phyloP scores from a whole-genome alignment of 1,140 invertebrate species.

The Apolygus lucorum region DNA sequence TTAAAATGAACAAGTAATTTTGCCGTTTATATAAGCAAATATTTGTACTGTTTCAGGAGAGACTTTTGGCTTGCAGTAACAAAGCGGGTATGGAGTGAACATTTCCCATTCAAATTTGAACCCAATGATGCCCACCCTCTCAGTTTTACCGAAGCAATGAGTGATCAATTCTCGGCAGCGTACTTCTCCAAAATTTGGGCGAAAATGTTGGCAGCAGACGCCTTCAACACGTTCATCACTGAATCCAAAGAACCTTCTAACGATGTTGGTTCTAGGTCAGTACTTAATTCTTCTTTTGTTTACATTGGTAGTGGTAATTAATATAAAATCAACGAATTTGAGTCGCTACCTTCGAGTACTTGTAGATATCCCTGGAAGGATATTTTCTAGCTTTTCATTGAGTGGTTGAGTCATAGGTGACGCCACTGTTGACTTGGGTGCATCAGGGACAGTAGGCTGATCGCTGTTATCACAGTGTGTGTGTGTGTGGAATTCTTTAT shows the following conservation, averaged over 20 bases:
- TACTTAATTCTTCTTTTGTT: background rate
- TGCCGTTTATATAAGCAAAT: no score
- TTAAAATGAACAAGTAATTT: no score
- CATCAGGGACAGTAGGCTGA: no score
- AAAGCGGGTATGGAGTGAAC: slow-evolving; percentile 63
- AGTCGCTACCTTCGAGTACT: no score
- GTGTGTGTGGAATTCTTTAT: no score
- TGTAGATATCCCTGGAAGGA: no score
- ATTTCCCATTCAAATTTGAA: slow-evolving; percentile 57
- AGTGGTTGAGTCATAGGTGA: no score
- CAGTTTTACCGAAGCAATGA: slow-evolving; percentile 64
- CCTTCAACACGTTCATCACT: slow-evolving; percentile 75
- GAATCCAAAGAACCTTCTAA: slow-evolving; percentile 37
- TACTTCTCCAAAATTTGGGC: slow-evolving; percentile 69
- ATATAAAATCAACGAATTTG: background rate
- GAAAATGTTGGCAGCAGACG: slow-evolving; percentile 80
- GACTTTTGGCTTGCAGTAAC: slow-evolving; percentile 74
- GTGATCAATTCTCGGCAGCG: slow-evolving; percentile 60
- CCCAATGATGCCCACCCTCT: slow-evolving; percentile 71
- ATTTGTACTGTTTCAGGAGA: slow-evolving; percentile 43
- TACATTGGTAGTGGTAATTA: background rate
- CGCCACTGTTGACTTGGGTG: no score
- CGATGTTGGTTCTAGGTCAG: slow-evolving; percentile 36
- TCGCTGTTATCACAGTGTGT: no score
- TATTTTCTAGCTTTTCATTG: no score